These are phyloP conservation scores for Drosophila recens DNA, from an alignment of 2,888 invertebrate genomes.

Conservation along the genomic window DNA sequence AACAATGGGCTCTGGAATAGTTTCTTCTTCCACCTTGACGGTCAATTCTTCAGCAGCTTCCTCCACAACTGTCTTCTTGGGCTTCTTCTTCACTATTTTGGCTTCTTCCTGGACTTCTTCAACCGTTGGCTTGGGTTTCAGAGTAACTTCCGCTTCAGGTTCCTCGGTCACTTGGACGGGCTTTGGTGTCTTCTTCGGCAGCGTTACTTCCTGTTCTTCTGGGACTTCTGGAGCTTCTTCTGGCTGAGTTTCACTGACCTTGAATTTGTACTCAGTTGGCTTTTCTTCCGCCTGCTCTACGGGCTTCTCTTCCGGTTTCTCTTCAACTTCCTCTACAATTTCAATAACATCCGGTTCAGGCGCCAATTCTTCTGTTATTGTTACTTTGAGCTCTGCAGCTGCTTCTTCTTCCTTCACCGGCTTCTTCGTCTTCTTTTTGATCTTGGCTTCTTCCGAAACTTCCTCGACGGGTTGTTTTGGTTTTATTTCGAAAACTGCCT, in stretches of 20 bases:
- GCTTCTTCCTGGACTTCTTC: slow-evolving; percentile 74
- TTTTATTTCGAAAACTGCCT: slow-evolving; percentile 76
- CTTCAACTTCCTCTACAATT: slow-evolving; percentile 75
- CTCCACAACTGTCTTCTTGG: slow-evolving; percentile 77
- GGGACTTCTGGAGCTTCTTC: slow-evolving; percentile 80
- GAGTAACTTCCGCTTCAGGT: slow-evolving; percentile 74
- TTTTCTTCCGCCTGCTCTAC: slow-evolving; percentile 55
- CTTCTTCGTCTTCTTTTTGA: slow-evolving; percentile 78
- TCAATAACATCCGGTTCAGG: slow-evolving; percentile 69
- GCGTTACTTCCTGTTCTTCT: slow-evolving; percentile 63
- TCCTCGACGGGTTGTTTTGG: slow-evolving; percentile 74
- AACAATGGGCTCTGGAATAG: slow-evolving; percentile 60
- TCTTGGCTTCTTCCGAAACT: slow-evolving; percentile 76
- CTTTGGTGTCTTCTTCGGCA: slow-evolving; percentile 69
- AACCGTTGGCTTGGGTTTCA: slow-evolving; percentile 69
- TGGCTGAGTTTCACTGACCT: slow-evolving; percentile 66
- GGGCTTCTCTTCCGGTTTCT: slow-evolving; percentile 49
- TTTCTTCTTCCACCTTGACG: slow-evolving; percentile 78
- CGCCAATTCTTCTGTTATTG: slow-evolving; percentile 75
- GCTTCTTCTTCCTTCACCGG: slow-evolving; percentile 71
- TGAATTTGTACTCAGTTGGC: slow-evolving; percentile 63
- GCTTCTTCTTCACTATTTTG: slow-evolving; percentile 76
- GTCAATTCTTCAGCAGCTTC: slow-evolving; percentile 75
- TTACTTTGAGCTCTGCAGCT: slow-evolving; percentile 80
- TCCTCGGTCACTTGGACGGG: slow-evolving; percentile 65